These are phyloP conservation scores for Elaphurus davidianus DNA, from an alignment of 2,113 vertebrate genomes.

Conservation along the genomic window DNA sequence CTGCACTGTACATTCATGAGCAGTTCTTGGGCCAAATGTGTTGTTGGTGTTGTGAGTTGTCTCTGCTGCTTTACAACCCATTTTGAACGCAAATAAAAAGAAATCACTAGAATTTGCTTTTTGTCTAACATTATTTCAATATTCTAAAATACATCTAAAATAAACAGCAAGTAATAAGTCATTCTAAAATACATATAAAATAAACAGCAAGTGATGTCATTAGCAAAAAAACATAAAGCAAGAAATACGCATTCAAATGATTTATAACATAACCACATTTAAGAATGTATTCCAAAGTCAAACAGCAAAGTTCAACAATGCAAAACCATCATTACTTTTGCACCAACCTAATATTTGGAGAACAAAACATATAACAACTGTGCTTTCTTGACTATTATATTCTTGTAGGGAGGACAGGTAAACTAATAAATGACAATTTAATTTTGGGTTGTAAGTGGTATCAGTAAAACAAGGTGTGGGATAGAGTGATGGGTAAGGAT, in stretches of 20 bases:
- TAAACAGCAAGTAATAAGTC: background rate
- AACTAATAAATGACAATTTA: background rate
- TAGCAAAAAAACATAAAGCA: background rate
- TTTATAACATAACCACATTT: background rate
- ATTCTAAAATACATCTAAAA: background rate
- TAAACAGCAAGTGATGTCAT: background rate
- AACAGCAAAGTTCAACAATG: background rate
- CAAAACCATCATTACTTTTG: background rate
- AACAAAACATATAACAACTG: background rate
- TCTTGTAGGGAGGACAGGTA: background rate
- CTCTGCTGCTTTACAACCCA: background rate
- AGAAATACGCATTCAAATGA: background rate
- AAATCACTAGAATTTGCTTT: background rate
- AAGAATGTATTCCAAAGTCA: background rate
- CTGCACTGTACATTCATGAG: background rate
- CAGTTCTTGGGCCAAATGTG: background rate
- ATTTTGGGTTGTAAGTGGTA: background rate
- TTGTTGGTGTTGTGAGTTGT: background rate
- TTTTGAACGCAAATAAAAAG: background rate
- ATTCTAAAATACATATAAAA: no score
- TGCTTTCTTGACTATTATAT: background rate
- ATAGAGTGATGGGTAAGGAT: background rate
- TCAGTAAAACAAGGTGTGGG: no score
- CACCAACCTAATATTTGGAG: background rate
- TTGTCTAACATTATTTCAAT: background rate